A percentile compares a stretch with the other conserved stretches of the same genome.
These are phyloP conservation scores for Hippocampus kuda DNA, from an alignment of 2,797 vertebrate genomes.

Conservation along the genomic window DNA sequence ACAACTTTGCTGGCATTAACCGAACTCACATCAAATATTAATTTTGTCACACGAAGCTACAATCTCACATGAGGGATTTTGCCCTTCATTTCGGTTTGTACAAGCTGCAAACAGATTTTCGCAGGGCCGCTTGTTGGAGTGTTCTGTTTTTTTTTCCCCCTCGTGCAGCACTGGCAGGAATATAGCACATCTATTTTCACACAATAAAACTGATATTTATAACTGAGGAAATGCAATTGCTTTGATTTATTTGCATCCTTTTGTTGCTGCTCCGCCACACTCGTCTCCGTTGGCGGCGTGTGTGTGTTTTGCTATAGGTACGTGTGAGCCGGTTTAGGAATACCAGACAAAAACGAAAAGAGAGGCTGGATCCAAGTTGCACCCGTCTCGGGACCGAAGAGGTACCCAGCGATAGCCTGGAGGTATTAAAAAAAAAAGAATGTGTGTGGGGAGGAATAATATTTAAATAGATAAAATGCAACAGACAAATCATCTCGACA, in stretches of 20 bases:
- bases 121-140: constrained; percentile 8
- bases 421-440: constrained; percentile 15
- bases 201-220: constrained; percentile 57
- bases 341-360: constrained; percentile 75
- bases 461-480: constrained; percentile 7
- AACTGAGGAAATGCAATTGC: constrained; percentile 31
- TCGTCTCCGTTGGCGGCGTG: constrained; percentile 18
- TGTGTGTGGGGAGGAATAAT: background rate
- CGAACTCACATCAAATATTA: constrained; percentile 28
- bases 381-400: constrained; percentile 62
- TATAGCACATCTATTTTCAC: constrained; percentile 29
- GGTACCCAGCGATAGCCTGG: constrained; percentile 79
- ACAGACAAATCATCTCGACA: background rate
- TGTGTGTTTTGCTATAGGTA: constrained; percentile 1
- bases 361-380: constrained; percentile 67
- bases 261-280: constrained; percentile 28
- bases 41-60: constrained; percentile 18
- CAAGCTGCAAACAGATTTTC: constrained; percentile 5
- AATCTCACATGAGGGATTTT: constrained; percentile 20
- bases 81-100: constrained; percentile 10
- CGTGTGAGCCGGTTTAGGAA: constrained; percentile 42
- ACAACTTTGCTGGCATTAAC: constrained; percentile 18
- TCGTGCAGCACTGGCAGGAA: background rate
- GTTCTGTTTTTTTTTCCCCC: constrained; percentile 18
- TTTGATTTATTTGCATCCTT: constrained; percentile 44